A percentile compares a stretch with the other conserved stretches of the same genome.
Conservation (phyloP, 1,140 invertebrate species). For the Cotesia chilonis region DNA sequence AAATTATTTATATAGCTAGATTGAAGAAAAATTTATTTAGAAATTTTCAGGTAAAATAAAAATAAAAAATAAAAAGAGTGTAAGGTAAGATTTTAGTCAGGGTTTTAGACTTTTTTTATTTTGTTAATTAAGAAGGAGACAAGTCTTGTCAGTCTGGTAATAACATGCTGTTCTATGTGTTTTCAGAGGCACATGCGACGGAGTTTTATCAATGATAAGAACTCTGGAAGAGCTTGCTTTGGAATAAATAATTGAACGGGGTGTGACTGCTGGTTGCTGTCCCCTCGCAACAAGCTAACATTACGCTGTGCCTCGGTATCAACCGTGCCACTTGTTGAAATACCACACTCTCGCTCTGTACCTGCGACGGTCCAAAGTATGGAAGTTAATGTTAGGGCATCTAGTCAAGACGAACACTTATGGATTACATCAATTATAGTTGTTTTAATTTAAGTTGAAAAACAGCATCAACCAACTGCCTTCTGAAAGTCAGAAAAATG, state of each 20-base stretch:
- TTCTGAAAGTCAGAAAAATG: constrained; percentile 46
- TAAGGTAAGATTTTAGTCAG: constrained; percentile 32
- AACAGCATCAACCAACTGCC: constrained; percentile 39
- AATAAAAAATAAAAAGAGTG: too few species aligned
- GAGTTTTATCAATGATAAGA: constrained; percentile 64
- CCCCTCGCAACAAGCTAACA: constrained; percentile 58
- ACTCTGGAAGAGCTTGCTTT: constrained; percentile 63
- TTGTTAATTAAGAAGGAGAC: constrained; percentile 51
- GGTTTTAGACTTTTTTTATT: constrained; percentile 44
- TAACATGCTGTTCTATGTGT: constrained; percentile 67
- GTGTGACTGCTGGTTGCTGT: constrained; percentile 58
- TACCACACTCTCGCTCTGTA: constrained; percentile 64
- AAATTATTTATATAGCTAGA: constrained; percentile 1
- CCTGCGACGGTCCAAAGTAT: constrained; percentile 66
- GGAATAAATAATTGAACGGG: constrained; percentile 58
- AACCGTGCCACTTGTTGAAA: constrained; percentile 55
- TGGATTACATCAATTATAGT: constrained; percentile 21
- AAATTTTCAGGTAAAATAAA: constrained; percentile 11
- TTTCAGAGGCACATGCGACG: constrained; percentile 68
- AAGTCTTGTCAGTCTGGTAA: constrained; percentile 64
- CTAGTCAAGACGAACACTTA: constrained; percentile 39
- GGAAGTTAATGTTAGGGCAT: constrained; percentile 56
- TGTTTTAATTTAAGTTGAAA: constrained; percentile 14
- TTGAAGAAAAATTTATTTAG: constrained; percentile 20
- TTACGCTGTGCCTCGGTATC: constrained; percentile 63